Evolutionary conservation across 2,113 vertebrate species (phyloP).

Genomic region (Gymnorhina tibicen): DNA sequence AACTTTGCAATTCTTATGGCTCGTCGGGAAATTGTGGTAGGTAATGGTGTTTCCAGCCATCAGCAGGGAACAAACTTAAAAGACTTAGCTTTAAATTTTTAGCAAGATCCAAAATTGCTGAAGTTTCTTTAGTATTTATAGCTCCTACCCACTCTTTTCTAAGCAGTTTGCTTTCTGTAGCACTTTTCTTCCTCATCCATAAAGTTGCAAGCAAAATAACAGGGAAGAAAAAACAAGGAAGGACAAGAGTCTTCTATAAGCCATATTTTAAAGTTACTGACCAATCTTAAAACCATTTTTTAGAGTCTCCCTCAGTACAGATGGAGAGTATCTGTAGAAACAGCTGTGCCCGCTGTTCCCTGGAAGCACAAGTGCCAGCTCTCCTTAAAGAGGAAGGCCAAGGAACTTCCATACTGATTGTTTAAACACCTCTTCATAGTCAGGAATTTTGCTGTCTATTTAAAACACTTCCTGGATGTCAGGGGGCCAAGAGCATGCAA

Average conservation of each 20-base stretch:
- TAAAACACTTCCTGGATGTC: background rate
- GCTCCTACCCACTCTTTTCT: background rate
- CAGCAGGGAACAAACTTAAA: slow-evolving; percentile 6
- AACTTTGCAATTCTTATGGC: slow-evolving; percentile 99
- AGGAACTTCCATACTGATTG: background rate
- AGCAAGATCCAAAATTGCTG: background rate
- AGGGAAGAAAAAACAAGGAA: background rate
- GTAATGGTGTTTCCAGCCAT: slow-evolving; percentile 64
- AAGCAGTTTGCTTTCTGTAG: background rate
- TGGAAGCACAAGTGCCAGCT: background rate
- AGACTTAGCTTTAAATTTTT: background rate
- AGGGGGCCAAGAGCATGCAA: background rate
- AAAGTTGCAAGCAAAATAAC: background rate
- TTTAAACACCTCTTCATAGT: background rate
- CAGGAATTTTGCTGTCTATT: background rate
- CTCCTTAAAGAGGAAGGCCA: background rate
- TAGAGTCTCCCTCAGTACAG: background rate
- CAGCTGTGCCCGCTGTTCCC: background rate
- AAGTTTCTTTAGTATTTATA: slow-evolving; percentile 1
- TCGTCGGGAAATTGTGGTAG: slow-evolving; percentile 88
- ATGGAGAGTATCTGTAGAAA: background rate
- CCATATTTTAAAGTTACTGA: background rate
- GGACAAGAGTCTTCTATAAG: background rate
- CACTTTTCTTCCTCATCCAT: background rate
- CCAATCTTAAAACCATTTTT: background rate